Percentiles rank a stretch among this genome's conserved stretches.
phyloP scores from a whole-genome alignment of 2,113 vertebrate genomes.

The Silurus meridionalis region DNA sequence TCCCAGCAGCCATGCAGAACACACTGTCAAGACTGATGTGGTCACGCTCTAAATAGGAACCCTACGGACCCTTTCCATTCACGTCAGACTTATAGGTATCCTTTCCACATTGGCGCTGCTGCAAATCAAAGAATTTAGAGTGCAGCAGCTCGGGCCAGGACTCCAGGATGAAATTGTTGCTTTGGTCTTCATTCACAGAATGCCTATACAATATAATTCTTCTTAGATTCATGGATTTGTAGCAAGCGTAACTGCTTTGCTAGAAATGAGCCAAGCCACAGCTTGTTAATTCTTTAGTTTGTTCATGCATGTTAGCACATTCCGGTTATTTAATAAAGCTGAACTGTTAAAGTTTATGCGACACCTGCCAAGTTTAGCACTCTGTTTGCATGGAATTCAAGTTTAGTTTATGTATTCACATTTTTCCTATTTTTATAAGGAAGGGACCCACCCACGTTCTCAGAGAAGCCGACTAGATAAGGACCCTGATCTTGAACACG shows the following conservation, averaged over 20 bases:
- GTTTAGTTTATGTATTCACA: neutral
- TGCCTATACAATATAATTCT: neutral
- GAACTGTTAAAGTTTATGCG: neutral
- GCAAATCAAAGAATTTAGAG: slow-evolving; percentile 12
- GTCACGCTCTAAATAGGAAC: slow-evolving; percentile 34
- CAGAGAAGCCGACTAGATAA: neutral
- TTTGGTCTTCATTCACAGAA: slow-evolving; percentile 8
- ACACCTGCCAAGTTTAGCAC: neutral
- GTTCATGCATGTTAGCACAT: slow-evolving; percentile 16
- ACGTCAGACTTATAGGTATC: slow-evolving; percentile 20
- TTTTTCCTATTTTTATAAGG: neutral
- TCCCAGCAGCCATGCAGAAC: slow-evolving; percentile 63
- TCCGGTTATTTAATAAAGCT: slow-evolving; percentile 2
- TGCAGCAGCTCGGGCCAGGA: neutral
- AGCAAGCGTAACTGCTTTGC: neutral
- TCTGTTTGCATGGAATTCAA: neutral
- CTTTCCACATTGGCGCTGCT: slow-evolving; percentile 12
- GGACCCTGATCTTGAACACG: neutral
- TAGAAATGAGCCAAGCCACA: slow-evolving; percentile 35
- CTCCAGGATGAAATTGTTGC: slow-evolving; percentile 9
- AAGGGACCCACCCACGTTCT: neutral
- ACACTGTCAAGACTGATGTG: slow-evolving; percentile 44
- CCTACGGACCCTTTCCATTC: slow-evolving; percentile 34
- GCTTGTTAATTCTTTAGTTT: slow-evolving; percentile 40
- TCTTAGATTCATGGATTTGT: neutral